Evolutionary conservation across 2,888 invertebrate species (phyloP).

Genomic region (Gryllus longicercus): DNA sequence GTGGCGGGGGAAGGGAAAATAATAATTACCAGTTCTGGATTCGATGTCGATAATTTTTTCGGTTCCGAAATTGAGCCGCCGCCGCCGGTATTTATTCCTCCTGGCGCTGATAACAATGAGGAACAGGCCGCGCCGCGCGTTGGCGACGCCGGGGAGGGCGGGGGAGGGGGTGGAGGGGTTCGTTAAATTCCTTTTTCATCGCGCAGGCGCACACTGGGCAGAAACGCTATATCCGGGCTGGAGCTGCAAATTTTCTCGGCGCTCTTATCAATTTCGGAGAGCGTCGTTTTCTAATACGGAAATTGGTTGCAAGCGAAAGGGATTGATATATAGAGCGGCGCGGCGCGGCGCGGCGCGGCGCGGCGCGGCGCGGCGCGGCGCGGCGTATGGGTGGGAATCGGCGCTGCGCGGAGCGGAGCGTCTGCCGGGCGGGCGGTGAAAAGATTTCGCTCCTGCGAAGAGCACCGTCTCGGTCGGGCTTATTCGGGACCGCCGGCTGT

Average conservation of each 20-base stretch:
- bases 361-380: background rate
- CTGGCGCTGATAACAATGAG: background rate
- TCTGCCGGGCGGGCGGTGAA: no score
- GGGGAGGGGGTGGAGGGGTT: background rate
- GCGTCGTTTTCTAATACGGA: slow-evolving; percentile 17
- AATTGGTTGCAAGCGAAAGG: slow-evolving; percentile 8
- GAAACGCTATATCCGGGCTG: slow-evolving; percentile 17
- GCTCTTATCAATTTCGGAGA: background rate
- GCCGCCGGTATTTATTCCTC: background rate
- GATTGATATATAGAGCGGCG: background rate
- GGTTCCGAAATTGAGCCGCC: background rate
- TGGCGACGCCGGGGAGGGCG: background rate
- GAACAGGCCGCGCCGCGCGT: background rate
- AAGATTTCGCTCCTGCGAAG: no score
- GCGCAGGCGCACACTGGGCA: background rate
- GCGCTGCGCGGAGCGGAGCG: no score
- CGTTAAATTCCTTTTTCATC: background rate
- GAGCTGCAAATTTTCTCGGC: slow-evolving; percentile 8
- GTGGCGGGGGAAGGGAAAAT: background rate
- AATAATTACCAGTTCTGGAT: background rate
- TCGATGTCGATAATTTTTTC: background rate
- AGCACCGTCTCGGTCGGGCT: no score
- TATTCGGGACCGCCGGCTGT: no score
- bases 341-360: background rate
- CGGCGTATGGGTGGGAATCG: background rate